Conservation (phyloP, 2,888 invertebrate genomes). For the Lasioglossum zephyrum region DNA sequence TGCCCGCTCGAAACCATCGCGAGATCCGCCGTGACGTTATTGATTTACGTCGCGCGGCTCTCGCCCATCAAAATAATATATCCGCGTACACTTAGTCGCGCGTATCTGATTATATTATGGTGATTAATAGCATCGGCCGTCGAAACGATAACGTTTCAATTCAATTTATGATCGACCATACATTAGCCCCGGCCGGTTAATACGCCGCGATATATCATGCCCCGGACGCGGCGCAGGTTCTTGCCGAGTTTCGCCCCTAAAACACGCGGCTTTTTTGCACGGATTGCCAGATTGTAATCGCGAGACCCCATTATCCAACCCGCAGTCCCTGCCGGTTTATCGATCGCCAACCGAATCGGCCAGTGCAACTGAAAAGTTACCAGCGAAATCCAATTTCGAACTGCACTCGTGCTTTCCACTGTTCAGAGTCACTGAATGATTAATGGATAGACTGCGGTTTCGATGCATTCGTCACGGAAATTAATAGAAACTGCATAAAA, state of each 20-base stretch:
- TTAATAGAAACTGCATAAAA: too few species aligned
- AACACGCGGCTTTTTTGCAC: conserved; percentile 10
- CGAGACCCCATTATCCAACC: not conserved
- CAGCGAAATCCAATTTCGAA: not conserved
- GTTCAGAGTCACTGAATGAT: not conserved
- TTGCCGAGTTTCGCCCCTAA: conserved; percentile 27
- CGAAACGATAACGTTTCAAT: conserved; percentile 64
- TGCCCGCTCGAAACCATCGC: not conserved
- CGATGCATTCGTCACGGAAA: too few species aligned
- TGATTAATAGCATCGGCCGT: conserved; percentile 53
- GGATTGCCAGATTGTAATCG: conserved; percentile 2
- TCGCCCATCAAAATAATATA: conserved; percentile 45
- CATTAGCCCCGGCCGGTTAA: conserved; percentile 49
- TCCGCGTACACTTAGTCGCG: conserved; percentile 50
- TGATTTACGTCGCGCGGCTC: conserved; percentile 41
- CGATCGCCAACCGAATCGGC: conserved; percentile 4
- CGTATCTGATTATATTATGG: conserved; percentile 57
- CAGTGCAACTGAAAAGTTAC: not conserved
- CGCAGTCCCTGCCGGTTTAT: not conserved
- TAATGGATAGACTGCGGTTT: not conserved
- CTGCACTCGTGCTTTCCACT: not conserved
- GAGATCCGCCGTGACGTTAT: conserved; percentile 35
- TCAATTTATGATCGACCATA: conserved; percentile 61
- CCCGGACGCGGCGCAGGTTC: not conserved
- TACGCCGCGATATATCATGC: conserved; percentile 43